phyloP scores from a whole-genome alignment of 2,888 invertebrate genomes.

The Yponomeuta malinellus region DNA sequence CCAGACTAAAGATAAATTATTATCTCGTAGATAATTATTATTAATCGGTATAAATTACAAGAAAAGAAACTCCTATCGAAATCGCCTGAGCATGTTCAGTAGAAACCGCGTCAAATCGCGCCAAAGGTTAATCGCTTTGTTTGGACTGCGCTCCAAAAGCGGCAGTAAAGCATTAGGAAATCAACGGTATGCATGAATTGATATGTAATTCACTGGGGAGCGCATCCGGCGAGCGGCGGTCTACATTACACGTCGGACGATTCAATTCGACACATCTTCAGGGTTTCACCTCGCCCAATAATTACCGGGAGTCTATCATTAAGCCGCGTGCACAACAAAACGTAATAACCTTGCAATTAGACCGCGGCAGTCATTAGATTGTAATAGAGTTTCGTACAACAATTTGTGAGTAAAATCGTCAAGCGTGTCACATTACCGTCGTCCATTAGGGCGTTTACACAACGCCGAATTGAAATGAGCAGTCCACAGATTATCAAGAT shows the following conservation, averaged over 20 bases:
- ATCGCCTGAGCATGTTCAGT: background rate
- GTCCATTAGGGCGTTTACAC: slow-evolving; percentile 74
- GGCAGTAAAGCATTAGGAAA: background rate
- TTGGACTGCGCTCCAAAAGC: background rate
- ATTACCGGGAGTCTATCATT: slow-evolving; percentile 53
- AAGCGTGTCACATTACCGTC: slow-evolving; percentile 75
- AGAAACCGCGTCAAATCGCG: background rate
- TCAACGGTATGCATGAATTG: slow-evolving; percentile 30
- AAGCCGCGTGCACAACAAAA: slow-evolving; percentile 67
- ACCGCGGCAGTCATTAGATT: slow-evolving; percentile 69
- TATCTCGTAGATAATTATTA: too few species aligned
- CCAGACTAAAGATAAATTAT: too few species aligned
- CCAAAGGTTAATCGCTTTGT: background rate
- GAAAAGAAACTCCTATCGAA: slow-evolving; percentile 9
- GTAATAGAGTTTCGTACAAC: slow-evolving; percentile 75
- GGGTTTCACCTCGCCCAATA: slow-evolving; percentile 72
- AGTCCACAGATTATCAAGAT: slow-evolving; percentile 73
- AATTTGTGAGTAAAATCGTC: slow-evolving; percentile 76
- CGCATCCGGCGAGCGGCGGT: slow-evolving; percentile 40
- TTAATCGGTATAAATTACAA: too few species aligned
- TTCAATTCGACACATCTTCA: slow-evolving; percentile 74
- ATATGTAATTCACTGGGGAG: slow-evolving; percentile 34
- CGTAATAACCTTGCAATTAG: slow-evolving; percentile 74
- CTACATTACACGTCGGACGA: slow-evolving; percentile 51
- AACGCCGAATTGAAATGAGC: slow-evolving; percentile 74